phyloP scores from a whole-genome alignment of 2,797 vertebrate species.

The Rhinophrynus dorsalis region DNA sequence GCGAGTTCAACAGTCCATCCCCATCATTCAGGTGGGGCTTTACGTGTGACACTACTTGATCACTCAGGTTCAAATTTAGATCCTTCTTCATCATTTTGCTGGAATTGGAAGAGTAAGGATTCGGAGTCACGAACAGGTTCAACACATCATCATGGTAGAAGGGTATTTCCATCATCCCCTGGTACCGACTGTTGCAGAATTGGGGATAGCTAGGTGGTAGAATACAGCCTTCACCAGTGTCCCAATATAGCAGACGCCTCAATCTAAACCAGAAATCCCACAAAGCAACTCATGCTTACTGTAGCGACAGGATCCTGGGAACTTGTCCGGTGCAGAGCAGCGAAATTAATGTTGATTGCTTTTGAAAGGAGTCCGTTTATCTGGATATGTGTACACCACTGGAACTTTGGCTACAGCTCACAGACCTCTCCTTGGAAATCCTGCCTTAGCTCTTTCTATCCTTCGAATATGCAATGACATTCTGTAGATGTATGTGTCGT shows the following conservation, averaged over 20 bases:
- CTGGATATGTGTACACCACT: no score
- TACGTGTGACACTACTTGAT: conserved; percentile 73
- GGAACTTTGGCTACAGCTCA: no score
- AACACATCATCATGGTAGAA: conserved; percentile 79
- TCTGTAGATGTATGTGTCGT: not conserved
- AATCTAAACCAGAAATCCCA: not conserved
- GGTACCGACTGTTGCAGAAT: not conserved
- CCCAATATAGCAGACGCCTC: no score
- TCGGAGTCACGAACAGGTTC: conserved; percentile 61
- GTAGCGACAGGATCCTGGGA: not conserved
- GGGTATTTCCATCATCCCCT: conserved; percentile 87
- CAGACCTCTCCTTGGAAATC: no score
- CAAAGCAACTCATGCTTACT: not conserved
- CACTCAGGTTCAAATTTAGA: conserved; percentile 78
- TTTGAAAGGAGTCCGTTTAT: no score
- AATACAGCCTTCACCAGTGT: not conserved
- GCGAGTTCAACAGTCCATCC: conserved; percentile 77
- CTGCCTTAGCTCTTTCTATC: no score
- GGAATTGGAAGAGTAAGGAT: conserved; percentile 22
- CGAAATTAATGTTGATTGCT: not conserved
- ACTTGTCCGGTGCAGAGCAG: not conserved
- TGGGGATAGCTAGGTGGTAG: no score
- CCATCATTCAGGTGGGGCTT: conserved; percentile 67
- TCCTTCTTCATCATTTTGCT: conserved; percentile 88
- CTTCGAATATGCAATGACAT: no score